These are phyloP conservation scores for Mus spretus DNA, from an alignment of 2,797 vertebrate genomes.

Conservation along the genomic window DNA sequence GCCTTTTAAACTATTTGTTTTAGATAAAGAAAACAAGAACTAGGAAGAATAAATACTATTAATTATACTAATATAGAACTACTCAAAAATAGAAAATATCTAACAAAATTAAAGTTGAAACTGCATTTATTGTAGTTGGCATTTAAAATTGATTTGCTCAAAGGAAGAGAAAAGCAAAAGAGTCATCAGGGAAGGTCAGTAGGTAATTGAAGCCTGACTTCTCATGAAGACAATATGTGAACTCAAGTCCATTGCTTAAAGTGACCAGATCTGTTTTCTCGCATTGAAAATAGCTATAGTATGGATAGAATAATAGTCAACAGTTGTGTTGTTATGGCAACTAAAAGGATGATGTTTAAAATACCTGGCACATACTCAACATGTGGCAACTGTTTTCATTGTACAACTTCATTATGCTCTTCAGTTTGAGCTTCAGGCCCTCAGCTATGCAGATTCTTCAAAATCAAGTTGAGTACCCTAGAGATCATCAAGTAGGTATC, in stretches of 20 bases:
- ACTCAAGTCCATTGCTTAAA: not conserved
- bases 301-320: not conserved
- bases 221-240: not conserved
- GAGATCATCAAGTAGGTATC: not conserved
- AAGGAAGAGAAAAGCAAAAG: not conserved
- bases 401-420: not conserved
- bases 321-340: not conserved
- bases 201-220: not conserved
- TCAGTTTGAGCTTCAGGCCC: not conserved
- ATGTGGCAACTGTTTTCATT: not conserved
- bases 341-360: not conserved
- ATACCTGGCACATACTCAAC: not conserved
- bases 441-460: not conserved
- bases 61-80: not conserved
- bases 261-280: not conserved
- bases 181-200: not conserved
- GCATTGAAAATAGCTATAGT: not conserved
- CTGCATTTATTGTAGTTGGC: not conserved
- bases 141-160: slow-evolving; percentile 16
- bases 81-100: not conserved
- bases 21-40: not conserved
- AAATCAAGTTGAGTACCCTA: not conserved
- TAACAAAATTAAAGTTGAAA: not conserved
- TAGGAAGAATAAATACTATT: not conserved
- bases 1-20: slow-evolving; percentile 20